Evolutionary conservation across 2,797 vertebrate species (phyloP).

Genomic region (Hafferia zeledoni): DNA sequence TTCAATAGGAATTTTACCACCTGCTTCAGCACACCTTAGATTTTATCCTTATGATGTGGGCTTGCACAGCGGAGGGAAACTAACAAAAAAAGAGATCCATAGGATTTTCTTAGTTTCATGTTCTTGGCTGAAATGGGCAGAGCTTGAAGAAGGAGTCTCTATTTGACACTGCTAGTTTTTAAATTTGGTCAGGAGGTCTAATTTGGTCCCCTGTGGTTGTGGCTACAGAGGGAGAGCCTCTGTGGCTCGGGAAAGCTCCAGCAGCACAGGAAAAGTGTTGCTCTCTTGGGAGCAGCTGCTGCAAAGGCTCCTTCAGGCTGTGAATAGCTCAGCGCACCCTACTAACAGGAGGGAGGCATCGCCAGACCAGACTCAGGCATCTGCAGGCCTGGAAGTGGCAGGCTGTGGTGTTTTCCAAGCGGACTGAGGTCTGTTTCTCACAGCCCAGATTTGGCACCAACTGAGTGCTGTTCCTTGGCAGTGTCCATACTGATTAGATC

Average conservation of each 20-base stretch:
- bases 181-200: not conserved
- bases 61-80: not conserved
- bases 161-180: not conserved
- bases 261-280: fast-evolving
- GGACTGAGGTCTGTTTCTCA: not conserved
- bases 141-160: not conserved
- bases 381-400: not conserved
- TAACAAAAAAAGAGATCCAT: not conserved
- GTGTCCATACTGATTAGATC: not conserved
- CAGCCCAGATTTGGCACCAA: not conserved
- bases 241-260: not conserved
- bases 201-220: fast-evolving
- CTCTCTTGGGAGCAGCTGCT: not conserved
- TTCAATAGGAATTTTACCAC: not conserved
- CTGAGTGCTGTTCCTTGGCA: not conserved
- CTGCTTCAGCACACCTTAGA: not conserved
- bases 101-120: not conserved
- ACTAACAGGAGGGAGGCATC: not conserved
- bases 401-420: not conserved
- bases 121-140: not conserved
- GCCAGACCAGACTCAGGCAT: not conserved
- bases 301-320: not conserved
- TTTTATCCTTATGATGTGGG: not conserved
- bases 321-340: not conserved
- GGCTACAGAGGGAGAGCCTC: not conserved